Conservation (phyloP, 2,888 invertebrate genomes). For the Lamellibrachia satsuma region DNA sequence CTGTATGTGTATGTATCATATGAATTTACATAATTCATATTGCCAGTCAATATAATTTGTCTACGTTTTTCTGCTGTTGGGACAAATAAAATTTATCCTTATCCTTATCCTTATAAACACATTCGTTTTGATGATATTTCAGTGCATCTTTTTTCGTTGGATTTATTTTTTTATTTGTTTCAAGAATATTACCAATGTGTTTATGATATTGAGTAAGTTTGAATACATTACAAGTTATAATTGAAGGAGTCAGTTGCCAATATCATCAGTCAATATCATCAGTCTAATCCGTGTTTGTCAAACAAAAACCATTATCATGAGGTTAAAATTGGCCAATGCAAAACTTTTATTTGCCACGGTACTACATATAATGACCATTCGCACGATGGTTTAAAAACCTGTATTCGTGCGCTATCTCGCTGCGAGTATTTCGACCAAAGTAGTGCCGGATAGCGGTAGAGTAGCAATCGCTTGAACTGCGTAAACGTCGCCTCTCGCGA, state of each 20-base stretch:
- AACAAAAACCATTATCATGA: not conserved
- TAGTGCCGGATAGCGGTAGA: slow-evolving; percentile 32
- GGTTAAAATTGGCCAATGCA: not conserved
- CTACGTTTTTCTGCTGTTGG: too few species aligned
- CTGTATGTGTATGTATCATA: too few species aligned
- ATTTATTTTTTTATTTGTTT: not conserved
- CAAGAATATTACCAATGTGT: not conserved
- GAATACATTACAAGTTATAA: not conserved
- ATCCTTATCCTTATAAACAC: not conserved
- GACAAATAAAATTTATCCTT: too few species aligned
- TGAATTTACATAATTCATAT: too few species aligned
- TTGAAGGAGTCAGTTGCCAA: too few species aligned
- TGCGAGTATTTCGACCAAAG: slow-evolving; percentile 40
- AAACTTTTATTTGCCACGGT: not conserved
- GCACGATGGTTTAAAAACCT: not conserved
- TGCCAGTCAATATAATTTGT: too few species aligned
- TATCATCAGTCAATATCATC: too few species aligned
- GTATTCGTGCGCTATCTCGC: slow-evolving; percentile 40
- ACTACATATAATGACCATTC: not conserved
- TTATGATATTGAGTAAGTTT: not conserved
- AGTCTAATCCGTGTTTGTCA: too few species aligned
- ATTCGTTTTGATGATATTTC: not conserved
- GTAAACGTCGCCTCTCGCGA: slow-evolving; percentile 24
- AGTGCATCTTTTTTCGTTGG: too few species aligned
- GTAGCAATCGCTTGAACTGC: slow-evolving; percentile 33